Base-by-base conservation (phyloP, 2,797 vertebrate genomes). In the Peromyscus eremicus region DNA sequence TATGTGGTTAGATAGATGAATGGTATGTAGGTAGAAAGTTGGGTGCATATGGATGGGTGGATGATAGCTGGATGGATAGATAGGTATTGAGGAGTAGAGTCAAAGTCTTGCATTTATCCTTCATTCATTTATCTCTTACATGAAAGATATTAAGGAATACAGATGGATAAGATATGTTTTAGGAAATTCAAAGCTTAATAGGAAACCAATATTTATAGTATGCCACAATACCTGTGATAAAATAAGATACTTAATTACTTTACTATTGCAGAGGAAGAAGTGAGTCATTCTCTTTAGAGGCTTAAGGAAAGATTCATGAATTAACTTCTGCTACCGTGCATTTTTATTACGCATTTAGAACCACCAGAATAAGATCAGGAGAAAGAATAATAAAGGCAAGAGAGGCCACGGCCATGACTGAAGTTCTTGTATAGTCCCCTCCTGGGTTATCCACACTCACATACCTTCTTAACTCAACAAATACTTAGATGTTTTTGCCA, bases 191-290 rank as follows among this genome's bases (percentile, higher is more conserved):
- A 94, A 75, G 43, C 91, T 96, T 92, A 96, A 80, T 71, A 77
- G 89, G 70, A 70, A 64, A 93, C 14, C n/a, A 43, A 79, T 32
- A 87, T 27, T 66, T 92, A 85, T 52, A 86, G 96, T 68, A 76
- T 49, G 77, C 88, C 93, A 68, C 14, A 91, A 89, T 71, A 73
- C 6, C 49, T 96, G 6, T 70, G 62, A 68, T 87, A 91, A n/a
- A 92, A 62, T 94, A 85, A 91, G n/a, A 85, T 85, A 90, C 82
- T 96, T 83, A 96, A 95, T 89, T 89, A 40, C 37, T 88, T 95
- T 82, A 57, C 32, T 77, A 96, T 49, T 86, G 64, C 73, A 91
- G 80, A 95, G n/a, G 46, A 83, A 97, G 43, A 89, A 94, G 6
- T 96, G 90, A 94, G 91, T 92, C 93, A 88, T 96, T 96, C 37